phyloP scores from a whole-genome alignment of 37 sponge, comb jelly and placozoan species.

The Spongia lamella region DNA sequence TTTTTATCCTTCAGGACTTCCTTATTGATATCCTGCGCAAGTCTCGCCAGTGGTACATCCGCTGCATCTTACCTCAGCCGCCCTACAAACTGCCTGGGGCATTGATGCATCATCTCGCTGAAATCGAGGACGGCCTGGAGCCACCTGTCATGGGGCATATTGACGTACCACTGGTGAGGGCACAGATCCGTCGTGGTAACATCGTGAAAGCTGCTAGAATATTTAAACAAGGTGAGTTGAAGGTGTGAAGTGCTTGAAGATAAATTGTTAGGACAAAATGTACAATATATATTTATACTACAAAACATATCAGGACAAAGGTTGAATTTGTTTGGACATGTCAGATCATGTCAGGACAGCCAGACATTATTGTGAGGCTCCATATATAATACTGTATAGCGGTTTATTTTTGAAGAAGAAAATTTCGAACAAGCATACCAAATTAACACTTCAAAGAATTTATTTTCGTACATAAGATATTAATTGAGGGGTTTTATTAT shows the following conservation, averaged over 20 bases:
- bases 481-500: too few relatives aligned
- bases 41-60: conserved; percentile 87
- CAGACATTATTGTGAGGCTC: neutral
- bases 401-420: neutral
- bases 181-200: conserved; percentile 82
- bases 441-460: neutral
- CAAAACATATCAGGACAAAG: neutral
- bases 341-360: neutral
- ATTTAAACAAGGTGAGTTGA: conserved; percentile 87
- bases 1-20: conserved; percentile 72
- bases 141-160: conserved; percentile 50
- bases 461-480: too few relatives aligned
- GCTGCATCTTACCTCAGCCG: conserved; percentile 85
- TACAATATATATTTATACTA: neutral
- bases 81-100: conserved; percentile 77
- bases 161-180: conserved; percentile 86
- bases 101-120: conserved; percentile 37
- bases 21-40: conserved; percentile 81
- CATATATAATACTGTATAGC: neutral
- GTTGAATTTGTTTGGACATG: neutral
- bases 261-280: neutral
- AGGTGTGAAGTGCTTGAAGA: neutral
- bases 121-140: conserved; percentile 6
- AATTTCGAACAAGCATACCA: neutral
- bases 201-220: conserved; percentile 89